phyloP scores from a whole-genome alignment of 1,140 invertebrate genomes.

The Sipha flava region DNA sequence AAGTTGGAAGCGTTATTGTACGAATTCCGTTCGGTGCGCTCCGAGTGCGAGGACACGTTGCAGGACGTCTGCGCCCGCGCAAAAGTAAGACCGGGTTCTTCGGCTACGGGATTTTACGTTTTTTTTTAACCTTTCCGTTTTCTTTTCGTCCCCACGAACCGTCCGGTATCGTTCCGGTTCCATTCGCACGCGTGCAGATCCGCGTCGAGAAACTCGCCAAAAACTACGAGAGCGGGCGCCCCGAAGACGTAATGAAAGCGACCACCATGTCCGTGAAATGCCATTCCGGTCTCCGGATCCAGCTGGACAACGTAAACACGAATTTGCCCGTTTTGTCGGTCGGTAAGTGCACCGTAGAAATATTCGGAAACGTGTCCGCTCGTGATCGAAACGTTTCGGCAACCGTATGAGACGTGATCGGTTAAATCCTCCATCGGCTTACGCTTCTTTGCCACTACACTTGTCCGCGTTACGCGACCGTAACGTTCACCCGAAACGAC shows the following conservation, averaged over 20 bases:
- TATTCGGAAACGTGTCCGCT: too few relatives aligned
- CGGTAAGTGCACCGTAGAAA: not conserved
- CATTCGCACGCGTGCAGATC: not conserved
- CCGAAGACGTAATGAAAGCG: not conserved
- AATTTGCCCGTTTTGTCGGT: rapidly evolving
- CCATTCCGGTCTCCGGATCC: not conserved
- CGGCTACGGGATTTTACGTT: too few relatives aligned
- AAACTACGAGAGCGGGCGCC: not conserved
- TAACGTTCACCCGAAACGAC: too few relatives aligned
- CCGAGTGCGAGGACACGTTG: not conserved
- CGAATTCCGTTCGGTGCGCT: not conserved
- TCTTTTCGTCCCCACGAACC: too few relatives aligned
- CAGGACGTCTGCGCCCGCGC: not conserved
- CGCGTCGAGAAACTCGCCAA: not conserved
- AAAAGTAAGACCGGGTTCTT: not conserved
- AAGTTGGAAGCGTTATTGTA: not conserved
- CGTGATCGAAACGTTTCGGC: too few relatives aligned
- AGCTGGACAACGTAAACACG: not conserved
- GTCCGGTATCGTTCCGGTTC: not conserved
- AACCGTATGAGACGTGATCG: too few relatives aligned
- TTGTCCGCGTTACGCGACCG: too few relatives aligned
- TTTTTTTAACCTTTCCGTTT: too few relatives aligned
- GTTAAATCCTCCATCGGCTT: too few relatives aligned
- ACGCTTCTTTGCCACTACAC: too few relatives aligned
- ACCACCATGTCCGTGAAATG: not conserved